Evolutionary conservation across 2,113 vertebrate genomes (phyloP), one percentile per base, ranked within the genome.

Genomic region (Neotoma lepida): DNA sequence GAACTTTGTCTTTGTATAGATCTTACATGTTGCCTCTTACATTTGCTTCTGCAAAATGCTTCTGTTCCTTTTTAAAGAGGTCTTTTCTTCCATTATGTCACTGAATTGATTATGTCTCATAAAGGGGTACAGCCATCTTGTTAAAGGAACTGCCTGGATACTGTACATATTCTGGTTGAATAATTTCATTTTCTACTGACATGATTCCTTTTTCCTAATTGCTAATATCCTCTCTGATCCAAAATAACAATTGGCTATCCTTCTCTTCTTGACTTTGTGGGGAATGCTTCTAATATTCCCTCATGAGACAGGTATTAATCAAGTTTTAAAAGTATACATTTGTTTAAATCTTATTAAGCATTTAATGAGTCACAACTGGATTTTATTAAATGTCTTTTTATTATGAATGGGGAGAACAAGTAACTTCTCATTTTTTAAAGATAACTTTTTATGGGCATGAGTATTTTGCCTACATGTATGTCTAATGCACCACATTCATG

Each of bases 371-470:
- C 9, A 22, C 51, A 58, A n/a, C 17, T 80, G 39, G 80, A 78
- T 91, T 91, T 64, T 73, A 73, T 81, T 64, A 41, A 71, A 68
- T 86, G 13, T 35, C 73, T 86, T 91, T 80, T 74, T 30, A 66
- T 39, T 33, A 33, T 81, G 35, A 12, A 8, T 88, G 49, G 46
- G 22, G 46, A 76, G 51, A 28, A 70, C 49, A 70, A 87, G 39
- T 54, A 54, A 41, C 24, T 39, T 87, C 35, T 56, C 33, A 26
- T 35, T 68, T 73, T 41, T 44, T 33, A 58, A 84, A 41, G 6
- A 44, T 30, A 30, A 33, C 28, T 44, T 44, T 85, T 44, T 12
- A 35, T 33, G 58, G 33, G 61, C n/a, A 58, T 33, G 41, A 64
- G 9, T 44, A 39, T 64, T 33, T 44, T 64, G 9, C 28, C 58